Base-by-base conservation (phyloP, 1,140 invertebrate species). In the Halesus radiatus region DNA sequence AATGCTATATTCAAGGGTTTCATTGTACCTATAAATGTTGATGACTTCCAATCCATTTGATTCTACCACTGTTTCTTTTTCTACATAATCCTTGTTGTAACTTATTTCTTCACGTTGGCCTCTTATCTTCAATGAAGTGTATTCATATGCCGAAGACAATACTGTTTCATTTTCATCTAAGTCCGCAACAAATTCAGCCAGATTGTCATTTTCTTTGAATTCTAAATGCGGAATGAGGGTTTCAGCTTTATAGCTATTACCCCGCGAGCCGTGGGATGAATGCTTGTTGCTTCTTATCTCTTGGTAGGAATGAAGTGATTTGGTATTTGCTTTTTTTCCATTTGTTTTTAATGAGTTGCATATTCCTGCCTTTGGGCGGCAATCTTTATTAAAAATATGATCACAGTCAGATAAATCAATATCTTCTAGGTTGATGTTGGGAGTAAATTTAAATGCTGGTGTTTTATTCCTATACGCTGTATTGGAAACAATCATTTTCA, bases 1-100 rank as follows among this genome's bases (percentile, higher is more conserved):
- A 16, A 32, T 45, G 10, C 64, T 68, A 37, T 68, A 32, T 32
- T 68, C 64, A 1, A 37, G 29, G 13, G 18, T 50, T 68, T 32
- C 64, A 32, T 68, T 50, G 18, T 50, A 37, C 32, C 64, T 37
- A 18, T 7, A 50, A 22, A 68, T 32, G 26, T 68, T 68, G 29
- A 50, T 68, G 16, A 68, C 64, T 68, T 37, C 32, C 10, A 37
- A 32, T 37, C 64, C 37, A 20, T 37, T 68, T 26, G 64, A 37
- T 32, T 50, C 29, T 15, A 68, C 64, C 16, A 37, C 15, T 1
- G 5, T 18, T 68, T 50, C 29, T 16, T 68, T 16, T 37, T 37
- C 29, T n/a, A 68, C 16, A 5, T 23, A 13, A 22, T 60, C 58
- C 23, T 26, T 23, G 58, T 60, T 23, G 58, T 8, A 20, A 23